A percentile compares a stretch with the other conserved stretches of the same genome.
These are phyloP conservation scores for Hyposoter didymator DNA, from an alignment of 2,888 invertebrate species.

Conservation along the genomic window DNA sequence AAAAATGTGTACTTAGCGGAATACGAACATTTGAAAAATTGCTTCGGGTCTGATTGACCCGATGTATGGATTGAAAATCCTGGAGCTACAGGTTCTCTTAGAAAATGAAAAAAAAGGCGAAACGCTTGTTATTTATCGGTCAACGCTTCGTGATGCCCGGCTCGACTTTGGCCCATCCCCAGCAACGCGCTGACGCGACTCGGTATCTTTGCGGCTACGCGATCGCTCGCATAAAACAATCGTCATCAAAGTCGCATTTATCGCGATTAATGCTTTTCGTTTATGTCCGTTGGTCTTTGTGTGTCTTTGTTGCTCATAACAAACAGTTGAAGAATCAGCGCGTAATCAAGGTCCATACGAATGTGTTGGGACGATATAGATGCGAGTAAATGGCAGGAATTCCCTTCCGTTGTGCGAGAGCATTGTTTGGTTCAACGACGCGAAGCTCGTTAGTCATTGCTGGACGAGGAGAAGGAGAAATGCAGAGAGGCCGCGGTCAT, in stretches of 20 bases:
- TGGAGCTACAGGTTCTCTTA: neutral
- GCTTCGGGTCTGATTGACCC: too few species aligned
- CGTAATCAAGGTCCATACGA: neutral
- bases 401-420: conserved; percentile 56
- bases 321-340: conserved; percentile 26
- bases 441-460: conserved; percentile 65
- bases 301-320: conserved; percentile 27
- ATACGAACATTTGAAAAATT: too few species aligned
- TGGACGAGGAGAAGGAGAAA: conserved; percentile 46
- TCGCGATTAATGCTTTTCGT: neutral
- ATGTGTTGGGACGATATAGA: neutral
- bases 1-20: too few species aligned
- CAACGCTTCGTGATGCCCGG: neutral
- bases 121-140: neutral
- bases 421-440: conserved; percentile 61
- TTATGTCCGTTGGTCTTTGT: neutral
- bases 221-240: conserved; percentile 19
- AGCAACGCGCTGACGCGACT: neutral
- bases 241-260: conserved; percentile 15
- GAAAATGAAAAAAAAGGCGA: neutral
- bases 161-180: neutral
- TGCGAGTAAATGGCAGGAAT: conserved; percentile 45
- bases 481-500: conserved; percentile 66
- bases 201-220: neutral
- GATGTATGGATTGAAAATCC: neutral